phyloP scores from a whole-genome alignment of 2,888 invertebrate genomes.

The Noctuana brunneofusca region DNA sequence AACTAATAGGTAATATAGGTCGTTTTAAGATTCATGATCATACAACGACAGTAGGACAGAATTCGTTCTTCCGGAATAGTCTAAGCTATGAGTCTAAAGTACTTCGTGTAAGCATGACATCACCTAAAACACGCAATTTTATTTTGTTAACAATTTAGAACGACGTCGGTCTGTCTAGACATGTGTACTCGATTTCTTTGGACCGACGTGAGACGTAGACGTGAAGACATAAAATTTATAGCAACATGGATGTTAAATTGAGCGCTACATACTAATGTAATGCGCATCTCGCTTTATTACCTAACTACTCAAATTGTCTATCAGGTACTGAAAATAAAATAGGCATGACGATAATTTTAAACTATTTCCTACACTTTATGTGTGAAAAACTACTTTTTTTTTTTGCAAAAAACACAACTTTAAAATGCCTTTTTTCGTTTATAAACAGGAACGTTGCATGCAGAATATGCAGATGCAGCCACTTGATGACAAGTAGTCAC shows the following conservation, averaged over 20 bases:
- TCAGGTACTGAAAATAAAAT: constrained; percentile 45
- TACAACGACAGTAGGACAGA: too few relatives aligned
- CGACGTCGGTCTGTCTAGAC: constrained; percentile 40
- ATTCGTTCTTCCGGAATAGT: not conserved
- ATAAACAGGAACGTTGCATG: too few relatives aligned
- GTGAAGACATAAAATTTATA: constrained; percentile 37
- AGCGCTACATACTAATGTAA: constrained; percentile 55
- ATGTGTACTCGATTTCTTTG: constrained; percentile 45
- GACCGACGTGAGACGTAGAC: constrained; percentile 35
- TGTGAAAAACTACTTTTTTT: too few relatives aligned
- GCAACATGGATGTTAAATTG: constrained; percentile 60
- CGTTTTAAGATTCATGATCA: too few relatives aligned
- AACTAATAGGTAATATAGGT: too few relatives aligned
- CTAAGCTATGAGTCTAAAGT: not conserved
- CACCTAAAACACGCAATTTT: constrained; percentile 37
- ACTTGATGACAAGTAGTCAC: too few relatives aligned
- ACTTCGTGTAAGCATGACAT: constrained; percentile 16
- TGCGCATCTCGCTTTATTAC: constrained; percentile 55
- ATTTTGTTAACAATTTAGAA: constrained; percentile 42
- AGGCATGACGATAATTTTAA: constrained; percentile 46
- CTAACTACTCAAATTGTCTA: constrained; percentile 45
- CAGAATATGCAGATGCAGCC: too few relatives aligned
- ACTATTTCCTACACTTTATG: constrained; percentile 11
- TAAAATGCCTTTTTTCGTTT: too few relatives aligned
- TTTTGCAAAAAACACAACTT: too few relatives aligned